Base-by-base conservation (phyloP, 2,113 vertebrate species). In the Leuciscus idus region DNA sequence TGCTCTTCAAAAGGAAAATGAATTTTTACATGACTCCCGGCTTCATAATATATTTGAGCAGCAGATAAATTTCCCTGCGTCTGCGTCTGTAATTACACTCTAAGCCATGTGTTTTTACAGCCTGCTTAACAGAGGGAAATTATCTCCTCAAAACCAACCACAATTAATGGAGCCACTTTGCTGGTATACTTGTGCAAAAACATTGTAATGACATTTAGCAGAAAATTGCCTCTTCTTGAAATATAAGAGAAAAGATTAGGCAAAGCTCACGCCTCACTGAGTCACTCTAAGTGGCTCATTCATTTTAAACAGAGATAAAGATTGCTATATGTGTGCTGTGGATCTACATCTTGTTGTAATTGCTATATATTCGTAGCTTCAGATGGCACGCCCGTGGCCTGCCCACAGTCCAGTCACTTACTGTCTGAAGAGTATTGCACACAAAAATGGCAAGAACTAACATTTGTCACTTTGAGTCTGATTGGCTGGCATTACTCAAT, bases 101-200 rank as follows among this genome's bases (percentile, higher is more conserved):
- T 85, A 86, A 90, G 93, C 92, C 91, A 93, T 94, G 93, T 93
- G 92, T 91, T 93, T 95, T 94, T 94, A 95, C 94, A 93, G 94
- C 90, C 93, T 93, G 92, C 92, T 92, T 94, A 93, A 93, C 92
- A 92, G 93, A 93, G 91, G 91, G 92, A 93, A 94, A 95, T 95
- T 88, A 95, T 94, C 93, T 93, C 90, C 90, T 85, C 92, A 93
- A 94, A 94, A 94, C 94, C 91, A 94, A 93, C 92, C 93, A 92
- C 93, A 95, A 95, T 95, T 95, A 95, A 95, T 95, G 93, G 91
- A 94, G 92, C 90, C 93, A 94, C 92, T 93, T 94, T 92, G 90
- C 88, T 90, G 91, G 89, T 88, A 84, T 86, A 88, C 88, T 83
- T 91, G 90, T 90, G 91, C 88, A 89, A 92, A 92, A 94, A 93